These are phyloP conservation scores for Percina caprodes DNA, from an alignment of 2,113 vertebrate genomes.

Conservation along the genomic window DNA sequence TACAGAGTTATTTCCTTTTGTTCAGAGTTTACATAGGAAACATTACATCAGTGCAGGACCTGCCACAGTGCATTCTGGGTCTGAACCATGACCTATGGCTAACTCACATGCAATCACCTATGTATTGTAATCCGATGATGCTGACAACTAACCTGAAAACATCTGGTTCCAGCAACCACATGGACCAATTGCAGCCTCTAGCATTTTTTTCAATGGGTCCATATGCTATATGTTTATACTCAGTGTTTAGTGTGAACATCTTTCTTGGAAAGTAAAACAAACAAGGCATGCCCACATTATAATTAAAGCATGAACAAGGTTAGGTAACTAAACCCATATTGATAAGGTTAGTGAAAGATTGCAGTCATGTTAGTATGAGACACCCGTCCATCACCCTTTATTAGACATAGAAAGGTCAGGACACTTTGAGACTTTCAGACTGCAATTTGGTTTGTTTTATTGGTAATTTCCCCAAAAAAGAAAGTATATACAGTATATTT, in stretches of 20 bases:
- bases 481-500: too few species aligned
- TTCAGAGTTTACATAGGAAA: conserved; percentile 3
- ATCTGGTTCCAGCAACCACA: background rate
- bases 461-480: too few species aligned
- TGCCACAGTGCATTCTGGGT: background rate
- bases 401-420: too few species aligned
- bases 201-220: background rate
- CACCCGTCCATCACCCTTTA: too few species aligned
- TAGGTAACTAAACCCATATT: too few species aligned
- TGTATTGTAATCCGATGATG: background rate
- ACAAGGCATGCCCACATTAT: background rate
- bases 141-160: background rate
- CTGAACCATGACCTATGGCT: background rate
- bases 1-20: background rate
- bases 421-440: too few species aligned
- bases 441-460: too few species aligned
- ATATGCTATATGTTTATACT: background rate
- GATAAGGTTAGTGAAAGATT: too few species aligned
- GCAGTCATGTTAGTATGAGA: too few species aligned
- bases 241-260: background rate
- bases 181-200: background rate
- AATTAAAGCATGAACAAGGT: background rate
- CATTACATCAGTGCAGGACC: background rate
- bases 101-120: background rate
- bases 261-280: background rate